Percentiles rank a stretch among this genome's conserved stretches.
phyloP scores from a whole-genome alignment of 2,888 invertebrate genomes.

The Agriopis marginaria region DNA sequence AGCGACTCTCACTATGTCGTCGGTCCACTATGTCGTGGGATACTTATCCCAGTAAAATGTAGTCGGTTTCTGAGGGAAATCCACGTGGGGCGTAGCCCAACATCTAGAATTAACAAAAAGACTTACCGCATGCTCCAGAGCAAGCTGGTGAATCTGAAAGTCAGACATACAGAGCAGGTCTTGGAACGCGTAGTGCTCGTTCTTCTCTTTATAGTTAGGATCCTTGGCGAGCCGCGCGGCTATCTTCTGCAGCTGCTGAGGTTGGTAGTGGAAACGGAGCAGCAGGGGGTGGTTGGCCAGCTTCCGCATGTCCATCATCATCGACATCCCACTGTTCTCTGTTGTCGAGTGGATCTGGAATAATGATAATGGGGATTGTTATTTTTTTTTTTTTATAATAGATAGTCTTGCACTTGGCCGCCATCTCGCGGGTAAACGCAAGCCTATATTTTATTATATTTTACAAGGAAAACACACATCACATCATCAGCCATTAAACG shows the following conservation, averaged over 20 bases:
- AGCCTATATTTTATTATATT: too few relatives aligned
- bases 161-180: constrained; percentile 96
- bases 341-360: constrained; percentile 81
- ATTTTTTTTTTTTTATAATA: too few relatives aligned
- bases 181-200: constrained; percentile 92
- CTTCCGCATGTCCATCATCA: constrained; percentile 98
- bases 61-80: too few relatives aligned
- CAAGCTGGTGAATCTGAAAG: constrained; percentile 95
- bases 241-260: constrained; percentile 88
- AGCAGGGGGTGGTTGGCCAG: constrained; percentile 97
- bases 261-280: constrained; percentile 90
- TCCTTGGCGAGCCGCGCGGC: constrained; percentile 89
- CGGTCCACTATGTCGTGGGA: too few relatives aligned
- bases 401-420: too few relatives aligned
- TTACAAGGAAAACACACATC: too few relatives aligned
- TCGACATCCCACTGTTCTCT: constrained; percentile 89
- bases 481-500: too few relatives aligned
- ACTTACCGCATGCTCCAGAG: constrained; percentile 88
- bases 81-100: too few relatives aligned
- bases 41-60: too few relatives aligned
- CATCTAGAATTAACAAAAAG: background rate
- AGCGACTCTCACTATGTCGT: too few relatives aligned
- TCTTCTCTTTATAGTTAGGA: constrained; percentile 90
- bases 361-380: background rate
- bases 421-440: too few relatives aligned